These are phyloP conservation scores for Alloplasta piceator DNA, from an alignment of 2,888 invertebrate species.

Conservation along the genomic window DNA sequence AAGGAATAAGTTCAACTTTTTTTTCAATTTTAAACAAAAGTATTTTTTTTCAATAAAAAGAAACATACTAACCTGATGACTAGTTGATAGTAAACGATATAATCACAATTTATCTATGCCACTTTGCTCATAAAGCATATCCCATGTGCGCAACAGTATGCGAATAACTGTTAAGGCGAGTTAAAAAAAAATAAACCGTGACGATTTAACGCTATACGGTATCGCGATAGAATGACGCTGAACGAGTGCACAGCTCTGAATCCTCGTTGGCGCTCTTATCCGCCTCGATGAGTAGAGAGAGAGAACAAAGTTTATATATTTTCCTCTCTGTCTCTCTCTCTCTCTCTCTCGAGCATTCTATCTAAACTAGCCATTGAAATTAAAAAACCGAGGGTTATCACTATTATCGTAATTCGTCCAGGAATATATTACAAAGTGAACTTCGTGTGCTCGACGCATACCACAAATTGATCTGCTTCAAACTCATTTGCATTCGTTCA, in stretches of 20 bases:
- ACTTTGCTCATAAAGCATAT: background rate
- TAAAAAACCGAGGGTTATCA: conserved; percentile 23
- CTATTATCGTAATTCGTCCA: conserved; percentile 21
- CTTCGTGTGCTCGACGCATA: background rate
- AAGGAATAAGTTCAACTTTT: background rate
- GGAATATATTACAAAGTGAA: background rate
- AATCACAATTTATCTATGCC: background rate
- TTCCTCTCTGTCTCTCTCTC: conserved; percentile 14
- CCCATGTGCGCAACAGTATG: conserved; percentile 15
- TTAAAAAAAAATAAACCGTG: conserved; percentile 41
- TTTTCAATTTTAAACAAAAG: background rate
- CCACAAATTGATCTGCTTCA: background rate
- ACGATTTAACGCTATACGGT: conserved; percentile 50
- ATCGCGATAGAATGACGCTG: conserved; percentile 53
- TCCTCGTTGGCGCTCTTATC: conserved; percentile 51
- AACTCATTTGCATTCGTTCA: background rate
- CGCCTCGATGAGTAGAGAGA: background rate
- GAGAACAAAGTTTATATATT: background rate
- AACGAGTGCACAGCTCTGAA: conserved; percentile 26
- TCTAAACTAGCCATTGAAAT: background rate
- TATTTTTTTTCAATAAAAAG: background rate
- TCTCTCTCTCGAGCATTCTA: background rate
- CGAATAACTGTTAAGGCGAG: conserved; percentile 59
- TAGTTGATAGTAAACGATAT: background rate
- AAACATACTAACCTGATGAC: conserved; percentile 26